These are phyloP conservation scores for Neosilurus mollespiculum DNA, from an alignment of 2,797 vertebrate species.

Conservation along the genomic window DNA sequence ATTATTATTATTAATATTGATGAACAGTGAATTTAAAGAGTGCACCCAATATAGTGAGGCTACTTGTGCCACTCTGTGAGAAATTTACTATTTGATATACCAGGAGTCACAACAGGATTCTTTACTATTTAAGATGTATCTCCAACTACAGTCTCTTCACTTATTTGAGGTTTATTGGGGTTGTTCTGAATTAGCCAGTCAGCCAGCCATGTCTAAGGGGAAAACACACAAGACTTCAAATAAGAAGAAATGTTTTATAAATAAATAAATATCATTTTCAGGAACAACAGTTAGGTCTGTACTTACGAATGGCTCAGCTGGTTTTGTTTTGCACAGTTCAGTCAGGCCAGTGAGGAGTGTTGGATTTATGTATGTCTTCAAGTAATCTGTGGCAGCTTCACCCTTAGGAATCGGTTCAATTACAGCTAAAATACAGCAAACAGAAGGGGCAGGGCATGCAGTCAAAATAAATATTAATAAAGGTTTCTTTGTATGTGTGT, in stretches of 20 bases:
- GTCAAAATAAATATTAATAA: neutral
- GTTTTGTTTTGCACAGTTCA: slow-evolving; percentile 89
- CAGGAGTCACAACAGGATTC: too few relatives aligned
- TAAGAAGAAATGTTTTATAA: neutral
- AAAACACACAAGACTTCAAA: neutral
- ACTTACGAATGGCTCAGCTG: slow-evolving; percentile 85
- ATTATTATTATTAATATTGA: too few relatives aligned
- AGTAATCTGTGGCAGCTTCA: slow-evolving; percentile 81
- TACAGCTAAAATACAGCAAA: slow-evolving; percentile 70
- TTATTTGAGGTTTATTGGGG: slow-evolving; percentile 83
- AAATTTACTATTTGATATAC: too few relatives aligned
- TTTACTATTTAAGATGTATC: slow-evolving; percentile 50
- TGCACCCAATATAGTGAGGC: too few relatives aligned
- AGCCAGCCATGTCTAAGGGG: slow-evolving; percentile 87
- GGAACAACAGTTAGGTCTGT: neutral
- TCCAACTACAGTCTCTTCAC: slow-evolving; percentile 52
- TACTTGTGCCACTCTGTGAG: too few relatives aligned
- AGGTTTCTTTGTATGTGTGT: too few relatives aligned
- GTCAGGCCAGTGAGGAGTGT: slow-evolving; percentile 85
- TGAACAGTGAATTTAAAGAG: too few relatives aligned
- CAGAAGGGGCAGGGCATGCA: too few relatives aligned
- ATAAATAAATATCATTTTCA: neutral
- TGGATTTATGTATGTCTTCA: slow-evolving; percentile 81
- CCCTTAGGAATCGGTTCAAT: slow-evolving; percentile 79
- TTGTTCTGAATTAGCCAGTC: slow-evolving; percentile 91